Evolutionary conservation across 1,140 invertebrate species (phyloP).

Genomic region (Euborellia annulipes): DNA sequence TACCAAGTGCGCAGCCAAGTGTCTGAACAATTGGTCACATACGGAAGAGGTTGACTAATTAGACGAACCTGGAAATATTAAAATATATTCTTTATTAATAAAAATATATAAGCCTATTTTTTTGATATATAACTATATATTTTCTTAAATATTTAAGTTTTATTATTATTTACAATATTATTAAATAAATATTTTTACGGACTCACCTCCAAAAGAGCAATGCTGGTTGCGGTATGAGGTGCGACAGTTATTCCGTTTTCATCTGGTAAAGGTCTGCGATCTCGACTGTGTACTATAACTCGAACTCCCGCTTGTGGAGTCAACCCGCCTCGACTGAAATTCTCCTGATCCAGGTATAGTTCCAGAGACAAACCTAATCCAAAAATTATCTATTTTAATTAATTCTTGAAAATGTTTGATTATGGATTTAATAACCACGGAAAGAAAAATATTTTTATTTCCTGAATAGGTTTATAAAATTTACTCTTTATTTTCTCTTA

Average conservation of each 20-base stretch:
- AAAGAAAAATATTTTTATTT: too few species aligned
- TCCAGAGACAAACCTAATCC: slow-evolving; percentile 10
- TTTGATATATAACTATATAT: too few species aligned
- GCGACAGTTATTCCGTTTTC: slow-evolving; percentile 10
- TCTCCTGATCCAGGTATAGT: slow-evolving; percentile 9
- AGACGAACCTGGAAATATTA: slow-evolving; percentile 5
- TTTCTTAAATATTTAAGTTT: too few species aligned
- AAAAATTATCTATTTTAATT: slow-evolving; percentile 1
- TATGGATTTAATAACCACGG: too few species aligned
- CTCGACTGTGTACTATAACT: slow-evolving; percentile 7
- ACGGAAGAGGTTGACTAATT: slow-evolving; percentile 5
- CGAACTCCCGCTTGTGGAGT: slow-evolving; percentile 10
- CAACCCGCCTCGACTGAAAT: slow-evolving; percentile 8
- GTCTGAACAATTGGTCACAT: slow-evolving; percentile 7
- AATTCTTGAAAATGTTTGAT: slow-evolving; percentile 1
- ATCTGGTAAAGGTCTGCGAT: slow-evolving; percentile 4
- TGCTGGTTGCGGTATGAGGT: slow-evolving; percentile 8
- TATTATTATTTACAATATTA: too few species aligned
- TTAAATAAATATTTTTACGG: too few species aligned
- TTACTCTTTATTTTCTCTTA: too few species aligned
- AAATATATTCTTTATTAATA: not conserved
- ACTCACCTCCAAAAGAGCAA: slow-evolving; percentile 8
- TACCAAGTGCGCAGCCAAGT: slow-evolving; percentile 10
- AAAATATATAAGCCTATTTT: too few species aligned
- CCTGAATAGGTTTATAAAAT: too few species aligned